These are phyloP conservation scores for Plebejus melissa DNA, from an alignment of 2,888 invertebrate genomes.

Conservation along the genomic window DNA sequence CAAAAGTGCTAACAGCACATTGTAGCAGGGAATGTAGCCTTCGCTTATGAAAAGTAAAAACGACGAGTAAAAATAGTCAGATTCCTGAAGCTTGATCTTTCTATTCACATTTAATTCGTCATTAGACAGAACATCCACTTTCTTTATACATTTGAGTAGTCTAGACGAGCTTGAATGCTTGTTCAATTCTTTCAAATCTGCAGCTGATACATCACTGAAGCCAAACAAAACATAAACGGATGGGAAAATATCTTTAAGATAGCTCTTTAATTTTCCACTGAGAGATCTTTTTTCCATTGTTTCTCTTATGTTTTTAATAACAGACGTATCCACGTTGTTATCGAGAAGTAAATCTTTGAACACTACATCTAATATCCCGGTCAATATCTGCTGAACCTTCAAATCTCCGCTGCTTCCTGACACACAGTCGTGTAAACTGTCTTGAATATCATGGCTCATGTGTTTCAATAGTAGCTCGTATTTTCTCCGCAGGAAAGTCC, in stretches of 20 bases:
- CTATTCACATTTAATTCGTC: constrained; percentile 48
- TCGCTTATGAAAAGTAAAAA: constrained; percentile 60
- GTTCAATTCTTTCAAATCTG: constrained; percentile 49
- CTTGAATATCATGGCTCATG: constrained; percentile 53
- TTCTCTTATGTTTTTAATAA: constrained; percentile 53
- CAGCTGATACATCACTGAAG: constrained; percentile 48
- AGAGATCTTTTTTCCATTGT: constrained; percentile 51
- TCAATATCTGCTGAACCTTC: constrained; percentile 70
- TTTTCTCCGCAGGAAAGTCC: constrained; percentile 61
- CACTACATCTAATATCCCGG: constrained; percentile 69
- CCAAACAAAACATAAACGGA: constrained; percentile 60
- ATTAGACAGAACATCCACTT: constrained; percentile 49
- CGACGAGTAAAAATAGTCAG: constrained; percentile 55
- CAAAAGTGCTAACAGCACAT: constrained; percentile 55
- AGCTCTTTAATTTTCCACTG: constrained; percentile 57
- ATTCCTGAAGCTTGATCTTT: constrained; percentile 41
- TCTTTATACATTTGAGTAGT: constrained; percentile 51
- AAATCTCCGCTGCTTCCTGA: constrained; percentile 72
- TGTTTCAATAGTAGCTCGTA: constrained; percentile 61
- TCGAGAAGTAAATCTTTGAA: constrained; percentile 65
- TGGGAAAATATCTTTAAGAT: constrained; percentile 65
- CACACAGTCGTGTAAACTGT: constrained; percentile 68
- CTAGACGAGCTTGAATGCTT: constrained; percentile 49
- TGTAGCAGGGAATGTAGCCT: constrained; percentile 63
- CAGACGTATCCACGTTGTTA: constrained; percentile 49